A percentile compares a stretch with the other conserved stretches of the same genome.
Evolutionary conservation across 37 sponge, comb jelly and placozoan species (phyloP).

Genomic region (Eunapius fragilis): DNA sequence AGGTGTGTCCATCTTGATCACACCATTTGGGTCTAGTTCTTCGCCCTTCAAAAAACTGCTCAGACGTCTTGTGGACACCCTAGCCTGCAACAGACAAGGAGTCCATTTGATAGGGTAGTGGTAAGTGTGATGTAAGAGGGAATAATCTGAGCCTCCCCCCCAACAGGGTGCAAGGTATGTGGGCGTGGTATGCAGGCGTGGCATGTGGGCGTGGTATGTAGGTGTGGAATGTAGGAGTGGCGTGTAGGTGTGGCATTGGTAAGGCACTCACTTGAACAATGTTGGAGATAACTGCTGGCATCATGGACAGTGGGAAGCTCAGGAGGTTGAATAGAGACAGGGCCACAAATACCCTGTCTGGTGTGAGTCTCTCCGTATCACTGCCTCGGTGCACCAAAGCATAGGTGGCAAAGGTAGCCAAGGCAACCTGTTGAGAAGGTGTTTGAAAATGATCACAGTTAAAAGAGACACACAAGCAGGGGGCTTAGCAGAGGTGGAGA

Average conservation of each 20-base stretch:
- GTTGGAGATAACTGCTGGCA: conserved; percentile 84
- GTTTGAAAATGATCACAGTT: neutral
- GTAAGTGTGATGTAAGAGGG: too few relatives aligned
- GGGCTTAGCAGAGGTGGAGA: neutral
- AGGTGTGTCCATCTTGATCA: conserved; percentile 30
- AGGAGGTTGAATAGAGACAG: conserved; percentile 97
- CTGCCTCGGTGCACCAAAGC: conserved; percentile 37
- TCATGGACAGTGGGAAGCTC: conserved; percentile 89
- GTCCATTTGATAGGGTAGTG: too few relatives aligned
- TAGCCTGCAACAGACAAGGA: too few relatives aligned
- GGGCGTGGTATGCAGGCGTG: neutral
- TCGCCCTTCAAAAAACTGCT: conserved; percentile 69
- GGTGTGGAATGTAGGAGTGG: too few relatives aligned
- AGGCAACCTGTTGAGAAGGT: conserved; percentile 91
- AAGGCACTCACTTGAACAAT: conserved; percentile 64
- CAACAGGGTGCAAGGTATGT: too few relatives aligned
- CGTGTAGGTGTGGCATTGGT: neutral
- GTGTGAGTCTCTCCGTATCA: conserved; percentile 62
- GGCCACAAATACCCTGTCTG: conserved; percentile 92
- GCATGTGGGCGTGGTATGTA: too few relatives aligned
- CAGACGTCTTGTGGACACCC: conserved; percentile 88
- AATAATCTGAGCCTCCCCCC: too few relatives aligned
- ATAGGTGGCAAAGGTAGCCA: conserved; percentile 93
- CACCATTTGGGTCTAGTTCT: conserved; percentile 83
- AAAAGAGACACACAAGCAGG: neutral